Conservation (phyloP, 2,888 invertebrate species). For the Octodonta nipae region DNA sequence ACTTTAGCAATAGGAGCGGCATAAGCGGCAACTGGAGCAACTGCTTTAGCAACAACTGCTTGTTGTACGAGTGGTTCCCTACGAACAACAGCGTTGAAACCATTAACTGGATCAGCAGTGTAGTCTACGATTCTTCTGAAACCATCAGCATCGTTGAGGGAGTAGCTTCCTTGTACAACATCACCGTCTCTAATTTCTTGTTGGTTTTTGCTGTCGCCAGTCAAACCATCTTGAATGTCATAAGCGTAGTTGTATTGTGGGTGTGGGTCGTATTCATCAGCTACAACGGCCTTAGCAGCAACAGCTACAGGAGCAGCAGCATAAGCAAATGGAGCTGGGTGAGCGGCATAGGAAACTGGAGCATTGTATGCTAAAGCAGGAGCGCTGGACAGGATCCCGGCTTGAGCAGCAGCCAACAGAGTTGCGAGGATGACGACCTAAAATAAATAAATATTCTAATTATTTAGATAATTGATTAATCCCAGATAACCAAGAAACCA, state of each 20-base stretch:
- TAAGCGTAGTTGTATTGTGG: conserved; percentile 45
- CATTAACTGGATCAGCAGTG: conserved; percentile 40
- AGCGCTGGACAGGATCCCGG: background rate
- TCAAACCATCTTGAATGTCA: conserved; percentile 43
- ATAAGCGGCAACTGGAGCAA: conserved; percentile 14
- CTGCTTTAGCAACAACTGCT: conserved; percentile 9
- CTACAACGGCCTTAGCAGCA: conserved; percentile 14
- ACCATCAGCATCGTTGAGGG: conserved; percentile 46
- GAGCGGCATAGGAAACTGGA: conserved; percentile 16
- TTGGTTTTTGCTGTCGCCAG: conserved; percentile 46
- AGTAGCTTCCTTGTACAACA: conserved; percentile 47
- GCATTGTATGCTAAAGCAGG: conserved; percentile 10
- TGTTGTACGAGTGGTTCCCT: conserved; percentile 39
- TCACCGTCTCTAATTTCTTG: conserved; percentile 52
- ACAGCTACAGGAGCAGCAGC: conserved; percentile 12
- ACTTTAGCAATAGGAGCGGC: conserved; percentile 20
- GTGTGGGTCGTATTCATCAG: conserved; percentile 24
- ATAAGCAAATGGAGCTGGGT: conserved; percentile 14
- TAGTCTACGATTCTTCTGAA: conserved; percentile 51
- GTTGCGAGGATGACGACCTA: background rate
- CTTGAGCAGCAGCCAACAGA: background rate
- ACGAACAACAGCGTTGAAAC: conserved; percentile 44
- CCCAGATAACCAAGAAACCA: too few species aligned
- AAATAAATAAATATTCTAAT: background rate
- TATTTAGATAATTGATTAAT: background rate